These are phyloP conservation scores for Sciaenops ocellatus DNA, from an alignment of 2,797 vertebrate species.

Conservation along the genomic window DNA sequence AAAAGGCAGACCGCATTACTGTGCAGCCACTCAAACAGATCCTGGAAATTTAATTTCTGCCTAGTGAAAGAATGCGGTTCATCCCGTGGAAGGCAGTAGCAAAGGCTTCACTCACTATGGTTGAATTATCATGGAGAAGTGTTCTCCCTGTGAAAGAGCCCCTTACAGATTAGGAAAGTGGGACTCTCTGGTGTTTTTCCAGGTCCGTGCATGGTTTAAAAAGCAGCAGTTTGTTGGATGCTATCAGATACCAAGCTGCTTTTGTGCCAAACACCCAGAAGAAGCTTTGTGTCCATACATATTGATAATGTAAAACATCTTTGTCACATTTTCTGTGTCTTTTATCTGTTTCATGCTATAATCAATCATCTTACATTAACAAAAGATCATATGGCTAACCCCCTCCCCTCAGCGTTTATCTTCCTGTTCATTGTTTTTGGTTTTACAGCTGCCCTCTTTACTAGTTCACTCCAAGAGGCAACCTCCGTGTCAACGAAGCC, in stretches of 20 bases:
- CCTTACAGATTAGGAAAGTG: neutral
- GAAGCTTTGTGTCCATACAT: neutral
- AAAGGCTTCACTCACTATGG: neutral
- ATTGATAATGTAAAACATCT: neutral
- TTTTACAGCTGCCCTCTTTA: neutral
- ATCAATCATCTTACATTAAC: too few relatives aligned
- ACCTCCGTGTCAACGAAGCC: too few relatives aligned
- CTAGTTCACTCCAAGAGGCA: too few relatives aligned
- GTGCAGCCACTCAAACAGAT: slow-evolving; percentile 6
- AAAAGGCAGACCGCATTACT: neutral
- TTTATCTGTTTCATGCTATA: neutral
- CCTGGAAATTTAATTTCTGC: slow-evolving; percentile 33
- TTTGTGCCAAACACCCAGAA: neutral
- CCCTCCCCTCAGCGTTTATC: neutral
- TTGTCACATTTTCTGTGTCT: neutral
- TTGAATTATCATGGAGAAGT: neutral
- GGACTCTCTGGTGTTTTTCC: slow-evolving; percentile 3
- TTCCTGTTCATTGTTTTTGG: neutral
- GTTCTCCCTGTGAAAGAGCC: slow-evolving; percentile 3
- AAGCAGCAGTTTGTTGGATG: neutral
- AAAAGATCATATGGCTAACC: neutral
- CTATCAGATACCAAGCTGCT: neutral
- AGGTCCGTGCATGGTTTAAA: neutral
- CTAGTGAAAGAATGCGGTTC: neutral
- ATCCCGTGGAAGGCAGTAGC: neutral